Percentiles rank a stretch among this genome's conserved stretches.
These are phyloP conservation scores for Enteromius anoplus DNA, from an alignment of 2,797 vertebrate genomes.

Conservation along the genomic window DNA sequence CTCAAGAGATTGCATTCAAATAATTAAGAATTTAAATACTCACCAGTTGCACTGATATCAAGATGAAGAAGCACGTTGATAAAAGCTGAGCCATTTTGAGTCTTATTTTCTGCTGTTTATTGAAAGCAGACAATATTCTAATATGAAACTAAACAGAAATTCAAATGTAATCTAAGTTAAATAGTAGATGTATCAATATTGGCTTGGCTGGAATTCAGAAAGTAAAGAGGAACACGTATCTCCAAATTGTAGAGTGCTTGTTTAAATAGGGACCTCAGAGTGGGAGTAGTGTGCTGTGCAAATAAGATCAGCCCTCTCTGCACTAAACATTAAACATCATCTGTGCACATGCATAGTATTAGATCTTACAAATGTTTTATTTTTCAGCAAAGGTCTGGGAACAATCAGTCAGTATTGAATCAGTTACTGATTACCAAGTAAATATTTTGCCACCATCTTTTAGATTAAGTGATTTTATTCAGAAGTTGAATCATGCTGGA, in stretches of 20 bases:
- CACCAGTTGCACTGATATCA: constrained; percentile 70
- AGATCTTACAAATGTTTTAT: not conserved
- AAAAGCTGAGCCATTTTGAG: constrained; percentile 69
- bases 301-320: not conserved
- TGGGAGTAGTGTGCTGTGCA: not conserved
- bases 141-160: too few relatives aligned
- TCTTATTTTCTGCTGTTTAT: too few relatives aligned
- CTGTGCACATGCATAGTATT: not conserved
- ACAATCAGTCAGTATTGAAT: too few relatives aligned
- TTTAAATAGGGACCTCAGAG: not conserved
- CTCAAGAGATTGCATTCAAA: not conserved
- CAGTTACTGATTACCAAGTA: too few relatives aligned
- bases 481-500: too few relatives aligned
- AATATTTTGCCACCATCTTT: too few relatives aligned
- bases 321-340: not conserved
- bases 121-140: too few relatives aligned
- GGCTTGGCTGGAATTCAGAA: not conserved
- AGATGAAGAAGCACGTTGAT: constrained; percentile 65
- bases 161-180: too few relatives aligned
- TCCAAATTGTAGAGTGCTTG: not conserved
- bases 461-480: too few relatives aligned
- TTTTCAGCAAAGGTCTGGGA: not conserved
- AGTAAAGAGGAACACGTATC: not conserved
- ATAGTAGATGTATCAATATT: not conserved
- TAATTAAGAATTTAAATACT: constrained; percentile 61